Evolutionary conservation across 2,888 invertebrate species (phyloP), one percentile per base, ranked within the genome.

Genomic region (Bombylius discolor): DNA sequence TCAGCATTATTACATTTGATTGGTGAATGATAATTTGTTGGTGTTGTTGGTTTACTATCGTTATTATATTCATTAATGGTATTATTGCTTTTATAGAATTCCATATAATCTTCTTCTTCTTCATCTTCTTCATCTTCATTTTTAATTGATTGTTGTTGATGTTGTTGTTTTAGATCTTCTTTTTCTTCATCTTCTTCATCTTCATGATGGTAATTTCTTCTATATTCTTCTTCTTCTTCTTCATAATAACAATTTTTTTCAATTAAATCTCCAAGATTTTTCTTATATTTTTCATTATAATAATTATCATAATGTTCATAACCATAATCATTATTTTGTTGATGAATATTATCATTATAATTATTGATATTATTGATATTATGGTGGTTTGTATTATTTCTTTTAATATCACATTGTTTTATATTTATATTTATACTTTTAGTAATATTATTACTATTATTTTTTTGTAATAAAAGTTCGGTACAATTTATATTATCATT

Each of bases 401-500:
- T 42, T 11, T 11, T 42, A 5, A 42, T 42, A 42, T 42, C 39
- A 42, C 39, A 42, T 42, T 42, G 39, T 42, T 42, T 42, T 11
- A 42, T 4, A 42, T 42, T 42, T 7, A 7, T 36, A 39, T 39
- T 39, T n/a, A n/a, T n/a, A n/a, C n/a, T n/a, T n/a, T n/a, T n/a
- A n/a, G n/a, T n/a, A 39, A 39, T 53, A 47, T 56, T 42, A 11
- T 42, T 8, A 57, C 50, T 49, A 53, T 53, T 50, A 53, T 59
- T 54, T 39, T 56, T 59, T 58, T 55, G 57, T 56, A 57, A 50
- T 57, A 59, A 49, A 52, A 49, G 55, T 56, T 59, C 59, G 56
- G 50, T 59, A 56, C 55, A 54, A 59, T 23, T 32, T 44, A 8
- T 36, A 7, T 55, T 51, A 14, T 14, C 4, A 56, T 57, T 57